Base-by-base conservation (phyloP, 2,888 invertebrate genomes). In the Alentia gelatinosa region DNA sequence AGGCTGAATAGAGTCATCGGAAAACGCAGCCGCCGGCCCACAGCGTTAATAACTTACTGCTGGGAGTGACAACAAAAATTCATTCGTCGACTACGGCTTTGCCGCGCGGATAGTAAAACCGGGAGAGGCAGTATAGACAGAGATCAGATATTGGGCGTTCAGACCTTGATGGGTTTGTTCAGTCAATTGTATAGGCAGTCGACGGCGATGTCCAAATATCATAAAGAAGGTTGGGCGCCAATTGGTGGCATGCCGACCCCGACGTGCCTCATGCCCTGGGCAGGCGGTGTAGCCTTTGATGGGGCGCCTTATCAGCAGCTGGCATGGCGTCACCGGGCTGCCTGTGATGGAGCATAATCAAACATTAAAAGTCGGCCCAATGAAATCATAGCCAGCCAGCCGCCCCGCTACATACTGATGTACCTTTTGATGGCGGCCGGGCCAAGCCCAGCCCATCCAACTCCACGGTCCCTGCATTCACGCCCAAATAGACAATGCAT, bases 241-340 rank as follows among this genome's bases (percentile, higher is more conserved):
- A 79, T 79, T 79, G 79, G 37, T 79, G 79, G 79, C 79, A 79
- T 79, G 35, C 79, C 79, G 79, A 39, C 35, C 68, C 39, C 79
- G 79, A 15, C 79, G 4, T 79, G 39, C 79, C 35, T 19, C 23
- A 19, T 79, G 79, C 37, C 39, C 68, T 68, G 30, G 30, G n/a
- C 68, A 30, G 68, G 26, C 30, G 79, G 23, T 9, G 79, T 39
- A n/a, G 23, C 23, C 39, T 79, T 79, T 79, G 79, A 79, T 79
- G 79, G n/a, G 1, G 23, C 23, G 79, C n/a, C 39, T 79, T 79
- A 79, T 79, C 79, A n/a, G 23, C 37, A 79, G 79, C 37, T 35
- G 79, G 37, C 79, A 79, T 37, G 79, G 35, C 35, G 39, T 37
- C 79, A 39, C 37, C 79, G 39, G 79, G 68, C 68, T 30, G 23